These are phyloP conservation scores for Teleopsis dalmanni DNA, from an alignment of 1,140 invertebrate genomes.

Conservation along the genomic window DNA sequence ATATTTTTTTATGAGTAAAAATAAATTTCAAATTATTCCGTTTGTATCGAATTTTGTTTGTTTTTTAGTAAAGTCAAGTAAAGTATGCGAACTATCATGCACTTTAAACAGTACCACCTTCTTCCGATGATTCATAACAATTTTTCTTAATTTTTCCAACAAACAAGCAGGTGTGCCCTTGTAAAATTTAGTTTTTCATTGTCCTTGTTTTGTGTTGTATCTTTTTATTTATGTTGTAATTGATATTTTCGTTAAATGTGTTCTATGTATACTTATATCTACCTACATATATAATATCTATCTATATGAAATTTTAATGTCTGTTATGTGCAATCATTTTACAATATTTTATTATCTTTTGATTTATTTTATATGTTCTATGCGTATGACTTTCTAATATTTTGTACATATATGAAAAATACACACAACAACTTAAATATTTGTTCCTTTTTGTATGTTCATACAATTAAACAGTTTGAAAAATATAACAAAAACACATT, in stretches of 20 bases:
- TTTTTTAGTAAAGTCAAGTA: constrained; percentile 41
- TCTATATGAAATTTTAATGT: too few species aligned
- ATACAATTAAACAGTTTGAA: too few species aligned
- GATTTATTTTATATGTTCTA: too few species aligned
- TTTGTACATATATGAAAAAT: too few species aligned
- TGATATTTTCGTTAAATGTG: neutral
- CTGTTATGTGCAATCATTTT: too few species aligned
- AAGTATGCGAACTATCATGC: constrained; percentile 42
- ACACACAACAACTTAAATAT: too few species aligned
- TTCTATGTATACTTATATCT: constrained; percentile 1
- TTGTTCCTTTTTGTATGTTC: too few species aligned
- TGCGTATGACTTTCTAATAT: too few species aligned
- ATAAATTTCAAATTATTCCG: constrained; percentile 15
- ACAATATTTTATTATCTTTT: too few species aligned
- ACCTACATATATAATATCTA: too few species aligned
- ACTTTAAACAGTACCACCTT: constrained; percentile 12
- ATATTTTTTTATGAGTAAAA: neutral
- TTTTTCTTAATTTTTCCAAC: neutral
- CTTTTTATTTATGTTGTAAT: neutral
- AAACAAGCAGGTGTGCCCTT: neutral
- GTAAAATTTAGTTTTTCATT: neutral
- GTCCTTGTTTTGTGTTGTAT: neutral
- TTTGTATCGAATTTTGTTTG: constrained; percentile 44
- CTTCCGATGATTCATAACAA: constrained; percentile 1
- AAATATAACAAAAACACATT: too few species aligned